Evolutionary conservation across 1,140 invertebrate species (phyloP), one percentile per base, ranked within the genome.

Genomic region (Drosophila obscura): DNA sequence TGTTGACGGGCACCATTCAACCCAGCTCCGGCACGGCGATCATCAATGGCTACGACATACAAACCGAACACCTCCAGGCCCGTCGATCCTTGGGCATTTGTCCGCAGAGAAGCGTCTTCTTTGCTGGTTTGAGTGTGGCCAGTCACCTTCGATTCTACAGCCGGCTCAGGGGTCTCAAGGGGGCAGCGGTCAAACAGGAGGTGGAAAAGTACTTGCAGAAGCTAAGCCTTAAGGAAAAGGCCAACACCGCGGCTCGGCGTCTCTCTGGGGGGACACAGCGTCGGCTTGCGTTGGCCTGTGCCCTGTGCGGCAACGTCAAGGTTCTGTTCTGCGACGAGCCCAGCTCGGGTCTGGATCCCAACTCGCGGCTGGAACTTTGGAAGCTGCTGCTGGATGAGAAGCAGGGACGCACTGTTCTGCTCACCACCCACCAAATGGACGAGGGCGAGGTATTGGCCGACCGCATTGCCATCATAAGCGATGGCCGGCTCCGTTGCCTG

Each of bases 351-450:
- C 96, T 99, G 94, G 98, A 99, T 93, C 97, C 98, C 4, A 95
- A 96, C 77, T 97, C 97, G 0, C 93, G 98, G 61, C 93, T 97
- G 65, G 94, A 95, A 49, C 95, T 97, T 3, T 99, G 98, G 98
- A 96, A 98, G 89, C 90, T 98, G 35, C 92, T 98, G 28, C 91
- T 94, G 74, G 80, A 80, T 43, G 94, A 94, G 73, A 93, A 93
- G 67, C 78, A 79, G 16, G 92, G 92, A 0, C 92, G 94, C 48
- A 98, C 97, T 5, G 95, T 99, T 61, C 91, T 99, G 2, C 93
- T 99, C 41, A 97, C 97, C n/a, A 99, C 98, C 11, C 98, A 99
- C 92, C 98, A 97, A 92, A 98, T 99, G 97, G 98, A 99, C 91
- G 98, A 99, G 93, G 98, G 98, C 43, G 98, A 99, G 93, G 94